Conservation (phyloP, 2,113 vertebrate species). For the Bettongia penicillata region DNA sequence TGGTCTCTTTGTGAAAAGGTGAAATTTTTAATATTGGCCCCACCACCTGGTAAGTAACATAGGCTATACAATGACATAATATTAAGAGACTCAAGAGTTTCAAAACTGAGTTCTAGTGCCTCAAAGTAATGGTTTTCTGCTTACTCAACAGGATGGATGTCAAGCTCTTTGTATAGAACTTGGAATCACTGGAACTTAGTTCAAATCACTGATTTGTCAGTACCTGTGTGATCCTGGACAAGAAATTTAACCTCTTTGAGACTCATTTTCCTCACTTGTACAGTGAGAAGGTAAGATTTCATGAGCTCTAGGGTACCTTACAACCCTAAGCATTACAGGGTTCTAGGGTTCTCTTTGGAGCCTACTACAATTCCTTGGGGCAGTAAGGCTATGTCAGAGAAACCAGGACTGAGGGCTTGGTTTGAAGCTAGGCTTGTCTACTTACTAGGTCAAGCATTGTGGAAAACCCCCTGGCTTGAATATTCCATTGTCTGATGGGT, state of each 20-base stretch:
- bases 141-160: background rate
- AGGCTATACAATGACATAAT: background rate
- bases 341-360: background rate
- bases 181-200: background rate
- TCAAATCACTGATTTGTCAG: background rate
- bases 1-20: background rate
- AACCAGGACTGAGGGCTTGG: background rate
- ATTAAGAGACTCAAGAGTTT: background rate
- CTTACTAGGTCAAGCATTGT: background rate
- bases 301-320: background rate
- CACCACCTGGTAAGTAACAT: accelerated
- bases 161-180: conserved; percentile 38
- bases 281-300: background rate
- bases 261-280: background rate
- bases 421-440: background rate
- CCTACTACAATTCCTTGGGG: background rate
- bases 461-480: background rate
- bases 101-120: background rate
- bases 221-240: conserved; percentile 19
- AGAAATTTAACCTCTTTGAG: background rate
- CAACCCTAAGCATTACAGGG: background rate
- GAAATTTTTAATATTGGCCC: too few relatives aligned
- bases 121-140: background rate
- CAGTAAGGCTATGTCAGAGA: background rate
- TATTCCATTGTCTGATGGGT: accelerated